Base-by-base conservation (phyloP, 1,140 invertebrate genomes). In the Eubasilissa regina region DNA sequence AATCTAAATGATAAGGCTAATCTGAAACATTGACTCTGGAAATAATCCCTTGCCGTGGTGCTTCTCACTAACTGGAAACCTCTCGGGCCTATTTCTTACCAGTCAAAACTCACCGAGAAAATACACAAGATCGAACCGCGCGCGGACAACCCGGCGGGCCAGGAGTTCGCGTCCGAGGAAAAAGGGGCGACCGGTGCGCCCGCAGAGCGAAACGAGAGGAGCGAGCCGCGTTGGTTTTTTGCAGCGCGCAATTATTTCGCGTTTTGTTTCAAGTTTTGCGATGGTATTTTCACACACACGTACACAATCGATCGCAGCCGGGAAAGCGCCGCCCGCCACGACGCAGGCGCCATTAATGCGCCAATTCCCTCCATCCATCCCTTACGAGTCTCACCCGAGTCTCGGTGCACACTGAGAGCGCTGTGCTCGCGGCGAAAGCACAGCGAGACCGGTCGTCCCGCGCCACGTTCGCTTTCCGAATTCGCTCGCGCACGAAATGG, bases 321-420 rank as follows among this genome's bases (percentile, higher is more conserved):
- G 73, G 73, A 56, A 44, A 56, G 56, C 8, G 45, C 44, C 64
- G 35, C 47, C 58, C 35, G 15, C 35, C 15, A 58, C 15, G 48
- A 45, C 75, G 75, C 75, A 55, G 55, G 75, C 75, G 75, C 75
- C 62, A 15, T 53, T 35, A 77, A 66, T 77, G 75, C 75, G 75
- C 75, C 72, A 77, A 77, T 77, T 77, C 75, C 62, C 75, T 77
- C 75, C 75, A 56, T 77, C 75, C 75, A 56, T 44, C 75, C 75
- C 75, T 66, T 70, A 70, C 75, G n/a, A 77, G 55, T 55, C 62
- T 55, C 62, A 17, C 25, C 45, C 55, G 55, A 66, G 44, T 35
- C 25, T 35, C 75, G 55, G 62, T 68, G 62, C 51, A 55, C 45
- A 47, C 58, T n/a, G 48, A 77, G 62, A 77, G 74, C 44, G 74